Evolutionary conservation across 2,888 invertebrate species (phyloP).

Genomic region (Acanthosepion pharaonis): DNA sequence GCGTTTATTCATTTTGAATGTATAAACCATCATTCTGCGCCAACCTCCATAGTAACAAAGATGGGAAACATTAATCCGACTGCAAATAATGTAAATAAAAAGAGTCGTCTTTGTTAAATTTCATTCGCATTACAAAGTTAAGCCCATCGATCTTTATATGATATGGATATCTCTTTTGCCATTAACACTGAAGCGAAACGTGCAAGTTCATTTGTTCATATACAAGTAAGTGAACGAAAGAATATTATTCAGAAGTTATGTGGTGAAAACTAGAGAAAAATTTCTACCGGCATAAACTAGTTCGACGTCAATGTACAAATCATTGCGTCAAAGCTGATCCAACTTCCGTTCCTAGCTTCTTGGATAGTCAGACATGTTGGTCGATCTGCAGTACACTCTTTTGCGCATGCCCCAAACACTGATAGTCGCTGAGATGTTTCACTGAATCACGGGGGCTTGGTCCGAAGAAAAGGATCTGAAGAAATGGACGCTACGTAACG

Average conservation of each 20-base stretch:
- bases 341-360: background rate
- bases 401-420: slow-evolving; percentile 2
- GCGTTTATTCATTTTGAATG: too few species aligned
- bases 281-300: background rate
- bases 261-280: background rate
- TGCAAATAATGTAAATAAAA: too few species aligned
- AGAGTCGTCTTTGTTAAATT: too few species aligned
- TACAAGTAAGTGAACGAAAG: background rate
- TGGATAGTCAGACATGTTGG: background rate
- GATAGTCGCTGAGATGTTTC: background rate
- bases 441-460: background rate
- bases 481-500: background rate
- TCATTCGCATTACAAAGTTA: too few species aligned
- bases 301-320: background rate
- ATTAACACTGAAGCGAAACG: too few species aligned
- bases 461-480: background rate
- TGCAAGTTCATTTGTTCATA: too few species aligned
- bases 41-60: too few species aligned
- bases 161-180: too few species aligned
- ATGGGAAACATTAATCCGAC: too few species aligned
- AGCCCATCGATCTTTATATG: too few species aligned
- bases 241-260: background rate
- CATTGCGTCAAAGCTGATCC: background rate
- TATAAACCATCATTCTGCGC: too few species aligned
- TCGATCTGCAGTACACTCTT: background rate